Evolutionary conservation across 2,113 vertebrate species (phyloP).

Genomic region (Paraplagusia blochii): DNA sequence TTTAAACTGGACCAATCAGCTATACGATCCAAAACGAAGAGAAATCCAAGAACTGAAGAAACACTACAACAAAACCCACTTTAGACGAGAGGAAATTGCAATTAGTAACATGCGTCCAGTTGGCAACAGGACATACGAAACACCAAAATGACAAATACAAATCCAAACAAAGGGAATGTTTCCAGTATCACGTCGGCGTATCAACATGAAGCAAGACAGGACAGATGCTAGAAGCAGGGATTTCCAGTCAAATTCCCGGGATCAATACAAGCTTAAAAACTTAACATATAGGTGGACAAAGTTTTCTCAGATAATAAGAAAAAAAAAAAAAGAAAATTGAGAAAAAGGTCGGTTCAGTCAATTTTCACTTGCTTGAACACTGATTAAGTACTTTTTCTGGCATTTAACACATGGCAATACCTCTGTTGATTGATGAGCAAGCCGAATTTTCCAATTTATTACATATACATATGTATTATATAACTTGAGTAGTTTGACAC

Average conservation of each 20-base stretch:
- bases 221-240: conserved; percentile 30
- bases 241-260: conserved; percentile 61
- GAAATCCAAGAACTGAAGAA: conserved; percentile 7
- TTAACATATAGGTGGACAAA: conserved; percentile 51
- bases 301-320: not conserved
- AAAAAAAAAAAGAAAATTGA: conserved; percentile 1
- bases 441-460: conserved; percentile 16
- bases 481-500: not conserved
- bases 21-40: conserved; percentile 11
- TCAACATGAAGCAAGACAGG: conserved; percentile 39
- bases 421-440: not conserved
- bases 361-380: not conserved
- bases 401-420: conserved; percentile 6
- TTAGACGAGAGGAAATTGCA: conserved; percentile 39
- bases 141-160: conserved; percentile 50
- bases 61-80: conserved; percentile 37
- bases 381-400: not conserved
- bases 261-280: conserved; percentile 42
- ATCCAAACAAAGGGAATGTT: conserved; percentile 70
- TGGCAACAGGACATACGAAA: conserved; percentile 56
- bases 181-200: conserved; percentile 64
- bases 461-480: not conserved
- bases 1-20: conserved; percentile 37
- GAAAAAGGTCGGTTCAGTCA: conserved; percentile 12
- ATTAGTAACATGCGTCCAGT: conserved; percentile 59